Evolutionary conservation across 2,113 vertebrate genomes (phyloP), one percentile per base, ranked within the genome.

Genomic region (Hippopotamus amphibius): DNA sequence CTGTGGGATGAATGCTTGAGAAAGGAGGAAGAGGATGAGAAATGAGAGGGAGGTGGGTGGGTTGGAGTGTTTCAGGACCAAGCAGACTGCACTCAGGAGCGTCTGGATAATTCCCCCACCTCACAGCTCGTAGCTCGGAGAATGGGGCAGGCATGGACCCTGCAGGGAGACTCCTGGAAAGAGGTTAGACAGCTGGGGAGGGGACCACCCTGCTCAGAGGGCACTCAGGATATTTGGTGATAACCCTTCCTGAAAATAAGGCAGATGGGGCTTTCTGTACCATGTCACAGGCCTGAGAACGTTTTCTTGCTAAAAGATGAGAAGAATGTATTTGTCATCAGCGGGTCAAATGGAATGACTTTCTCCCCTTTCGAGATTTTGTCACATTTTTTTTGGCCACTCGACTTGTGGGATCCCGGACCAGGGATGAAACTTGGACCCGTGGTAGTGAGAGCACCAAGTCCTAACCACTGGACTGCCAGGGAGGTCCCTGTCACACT

Each of bases 301-400:
- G 0, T 74, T 82, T 81, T 79, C 43, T 63, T 90, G 41, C 74
- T 81, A 11, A 43, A 22, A 19, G 37, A 79, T 95, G 92, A 90
- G 93, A 86, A 26, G 66, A 88, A 84, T 5, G 22, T 84, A 17
- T 86, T 94, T 92, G 13, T 59, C 33, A 93, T 74, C 0, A 13
- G 95, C 86, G 96, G 90, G 95, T 93, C 85, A 92, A 90, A 97
- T 85, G 53, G 66, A 95, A 96, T 41, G 91, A 71, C 92, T 79
- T 94, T 95, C 10, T 68, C 80, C 95, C 82, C 21, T 37, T 61
- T 68, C 55, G 24, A 61, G 53, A 66, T 97, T 96, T 93, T 65
- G 46, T 21, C 19, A 8, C 55, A 19, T 57, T 48, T 57, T 3
- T 50, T 53, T 6, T 53, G 50, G 48, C 48, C 9, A 1, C 0